phyloP scores from a whole-genome alignment of 2,888 invertebrate genomes.

The Diarsia dahlii region DNA sequence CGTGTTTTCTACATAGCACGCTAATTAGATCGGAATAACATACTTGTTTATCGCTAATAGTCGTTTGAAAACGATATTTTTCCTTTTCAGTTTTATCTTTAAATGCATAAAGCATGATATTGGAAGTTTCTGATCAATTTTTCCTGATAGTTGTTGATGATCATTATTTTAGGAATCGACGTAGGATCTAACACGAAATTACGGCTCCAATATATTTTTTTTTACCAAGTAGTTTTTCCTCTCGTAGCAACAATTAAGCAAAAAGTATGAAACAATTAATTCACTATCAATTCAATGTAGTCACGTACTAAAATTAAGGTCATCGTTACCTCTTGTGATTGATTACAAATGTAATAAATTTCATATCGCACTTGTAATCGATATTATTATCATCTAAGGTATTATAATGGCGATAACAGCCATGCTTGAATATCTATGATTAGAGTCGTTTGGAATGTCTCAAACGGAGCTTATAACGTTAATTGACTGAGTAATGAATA shows the following conservation, averaged over 20 bases:
- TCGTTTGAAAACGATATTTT: conserved; percentile 19
- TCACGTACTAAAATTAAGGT: conserved; percentile 45
- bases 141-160: not conserved
- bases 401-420: conserved; percentile 54
- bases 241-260: conserved; percentile 29
- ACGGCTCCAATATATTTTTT: not conserved
- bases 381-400: conserved; percentile 59
- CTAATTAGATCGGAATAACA: conserved; percentile 11
- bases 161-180: conserved; percentile 5
- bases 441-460: conserved; percentile 43
- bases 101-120: not conserved
- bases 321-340: conserved; percentile 48
- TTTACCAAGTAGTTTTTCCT: conserved; percentile 15
- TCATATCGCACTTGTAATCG: conserved; percentile 59
- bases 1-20: conserved; percentile 30
- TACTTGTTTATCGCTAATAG: conserved; percentile 14
- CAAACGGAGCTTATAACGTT: conserved; percentile 28
- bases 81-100: conserved; percentile 10
- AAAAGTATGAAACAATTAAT: conserved; percentile 26
- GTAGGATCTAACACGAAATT: not conserved
- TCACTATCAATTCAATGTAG: conserved; percentile 41
- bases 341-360: conserved; percentile 57
- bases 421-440: conserved; percentile 51
- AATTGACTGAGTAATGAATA: conserved; percentile 15
- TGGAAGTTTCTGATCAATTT: not conserved